These are phyloP conservation scores for Campylorhamphus procurvoides DNA, from an alignment of 2,113 vertebrate species.

Conservation along the genomic window DNA sequence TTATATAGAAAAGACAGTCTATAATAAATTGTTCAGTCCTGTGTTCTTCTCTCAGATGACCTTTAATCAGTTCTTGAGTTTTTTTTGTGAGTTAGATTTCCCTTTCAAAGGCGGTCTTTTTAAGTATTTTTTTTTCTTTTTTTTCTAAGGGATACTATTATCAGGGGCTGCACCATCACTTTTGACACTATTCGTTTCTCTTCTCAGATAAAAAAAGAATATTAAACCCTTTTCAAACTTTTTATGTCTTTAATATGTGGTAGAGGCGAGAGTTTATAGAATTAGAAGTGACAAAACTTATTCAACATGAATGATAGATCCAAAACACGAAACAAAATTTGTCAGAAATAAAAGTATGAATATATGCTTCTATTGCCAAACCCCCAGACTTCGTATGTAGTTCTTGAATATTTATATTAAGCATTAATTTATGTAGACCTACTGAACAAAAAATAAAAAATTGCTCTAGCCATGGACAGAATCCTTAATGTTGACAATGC, in stretches of 20 bases:
- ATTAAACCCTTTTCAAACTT: background rate
- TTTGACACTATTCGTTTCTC: background rate
- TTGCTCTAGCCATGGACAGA: background rate
- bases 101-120: background rate
- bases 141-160: background rate
- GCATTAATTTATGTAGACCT: fast-evolving
- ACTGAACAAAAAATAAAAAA: background rate
- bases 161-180: background rate
- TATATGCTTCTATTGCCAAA: background rate
- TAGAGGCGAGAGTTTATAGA: background rate
- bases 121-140: background rate
- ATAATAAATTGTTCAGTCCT: conserved; percentile 5
- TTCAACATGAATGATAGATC: background rate
- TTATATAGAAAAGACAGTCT: background rate
- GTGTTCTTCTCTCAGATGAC: background rate
- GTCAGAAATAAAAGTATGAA: background rate
- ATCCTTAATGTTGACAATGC: background rate
- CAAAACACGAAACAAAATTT: background rate
- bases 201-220: background rate
- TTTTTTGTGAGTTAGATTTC: background rate
- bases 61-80: background rate
- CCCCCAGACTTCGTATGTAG: background rate
- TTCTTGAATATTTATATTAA: background rate
- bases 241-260: background rate
- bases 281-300: background rate